Base-by-base conservation (phyloP, 2,113 vertebrate species). In the Vidua macroura region DNA sequence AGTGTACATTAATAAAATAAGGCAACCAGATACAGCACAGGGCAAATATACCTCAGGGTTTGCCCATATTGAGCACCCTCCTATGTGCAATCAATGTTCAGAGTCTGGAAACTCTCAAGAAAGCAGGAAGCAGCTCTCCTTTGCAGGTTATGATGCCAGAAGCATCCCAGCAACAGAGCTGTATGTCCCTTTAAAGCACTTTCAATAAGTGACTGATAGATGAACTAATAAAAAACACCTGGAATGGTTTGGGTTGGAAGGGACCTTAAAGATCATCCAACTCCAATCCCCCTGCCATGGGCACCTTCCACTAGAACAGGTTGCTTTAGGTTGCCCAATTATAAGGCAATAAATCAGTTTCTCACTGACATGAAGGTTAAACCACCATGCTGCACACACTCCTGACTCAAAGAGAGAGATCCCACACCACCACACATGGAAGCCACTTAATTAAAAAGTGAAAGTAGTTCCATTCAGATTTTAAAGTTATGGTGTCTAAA, bases 1-100 rank as follows among this genome's bases (percentile, higher is more conserved):
- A 81, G 41, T 33, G 48, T 41, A 46, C 72, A 39, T 83, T 81
- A 83, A 93, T 92, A 72, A 92, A 95, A 85, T 27, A 70, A 91
- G 58, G 59, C 22, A 93, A 88, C 35, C 58, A 70, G 60, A 60
- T 56, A 68, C 9, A 62, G 41, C 20, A 66, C 1, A 55, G 37
- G 52, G 27, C 31, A n/a, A 39, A 33, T 83, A 79, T 73, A 55
- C n/a, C 52, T 25, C 67, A 53, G 49, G 35, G 35, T 67, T 68
- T 90, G 48, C 46, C 33, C 31, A 10, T 9, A 23, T 30, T 51
- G 56, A 51, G n/a, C n/a, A 76, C 24, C 15, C 6, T 66, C 19
- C 17, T 51, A 19, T 1, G 4, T 88, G 25, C 62, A 56, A 37
- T 76, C 56, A 10, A 18, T 52, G 53, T 15, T 20, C 1, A 1